These are phyloP conservation scores for Sander lucioperca DNA, from an alignment of 2,113 vertebrate genomes.

Conservation along the genomic window DNA sequence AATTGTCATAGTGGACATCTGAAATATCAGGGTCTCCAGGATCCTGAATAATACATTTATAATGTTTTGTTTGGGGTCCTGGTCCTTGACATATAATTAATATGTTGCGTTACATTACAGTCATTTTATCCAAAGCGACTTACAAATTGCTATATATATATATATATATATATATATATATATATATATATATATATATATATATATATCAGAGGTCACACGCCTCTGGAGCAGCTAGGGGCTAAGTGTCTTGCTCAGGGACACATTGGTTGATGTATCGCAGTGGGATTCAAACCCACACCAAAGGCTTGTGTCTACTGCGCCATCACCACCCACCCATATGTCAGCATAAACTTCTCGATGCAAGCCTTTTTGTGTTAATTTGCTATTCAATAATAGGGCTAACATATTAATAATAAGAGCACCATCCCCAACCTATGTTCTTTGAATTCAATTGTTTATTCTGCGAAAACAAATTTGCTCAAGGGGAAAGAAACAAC, in stretches of 20 bases:
- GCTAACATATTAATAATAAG: neutral
- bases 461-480: neutral
- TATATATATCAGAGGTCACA: too few relatives aligned
- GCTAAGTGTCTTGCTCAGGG: too few relatives aligned
- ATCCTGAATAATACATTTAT: neutral
- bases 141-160: too few relatives aligned
- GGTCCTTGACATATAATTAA: neutral
- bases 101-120: too few relatives aligned
- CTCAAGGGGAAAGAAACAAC: neutral
- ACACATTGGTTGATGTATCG: too few relatives aligned
- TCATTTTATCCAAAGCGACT: too few relatives aligned
- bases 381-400: neutral
- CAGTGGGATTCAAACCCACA: too few relatives aligned
- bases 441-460: constrained; percentile 27
- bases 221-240: too few relatives aligned
- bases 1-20: neutral
- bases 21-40: neutral
- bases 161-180: too few relatives aligned
- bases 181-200: too few relatives aligned
- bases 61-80: neutral
- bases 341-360: neutral
- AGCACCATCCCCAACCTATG: neutral
- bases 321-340: too few relatives aligned
- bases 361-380: neutral
- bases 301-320: too few relatives aligned